Evolutionary conservation across 1,140 invertebrate species (phyloP), one percentile per base, ranked within the genome.

Genomic region (Drosophila truncata): DNA sequence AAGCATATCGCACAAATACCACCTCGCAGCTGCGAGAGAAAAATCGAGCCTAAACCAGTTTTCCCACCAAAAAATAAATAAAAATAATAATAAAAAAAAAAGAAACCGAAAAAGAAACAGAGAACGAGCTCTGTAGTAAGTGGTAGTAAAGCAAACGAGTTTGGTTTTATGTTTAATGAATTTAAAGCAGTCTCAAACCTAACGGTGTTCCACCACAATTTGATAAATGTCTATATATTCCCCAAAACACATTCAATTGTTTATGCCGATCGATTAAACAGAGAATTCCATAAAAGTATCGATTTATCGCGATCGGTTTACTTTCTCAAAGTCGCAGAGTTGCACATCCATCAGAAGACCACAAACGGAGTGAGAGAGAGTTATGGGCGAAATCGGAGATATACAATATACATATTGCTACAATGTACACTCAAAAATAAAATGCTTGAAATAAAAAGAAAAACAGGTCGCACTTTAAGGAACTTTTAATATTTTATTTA

Each of bases 141-240:
- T 60, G 73, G 71, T 77, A 77, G 50, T 57, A 83, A 82, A 78
- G 57, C 58, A 82, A 79, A 82, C 80, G 65, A 82, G 80, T 83
- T 82, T 82, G 44, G 42, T 61, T 67, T 65, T 29, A 61, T 59
- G 62, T 78, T 78, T 78, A 55, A 78, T 60, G 64, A 71, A 57
- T 55, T 74, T 75, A 69, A 65, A 67, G 46, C 59, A 69, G 75
- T 20, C 33, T 55, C 55, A 42, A 60, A 50, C 44, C 63, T 83
- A 75, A 75, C 78, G 78, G 78, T 78, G 78, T 78, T 49, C 29
- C 29, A 49, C 20, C 31, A 52, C 33, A 20, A 35, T 27, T 64
- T 54, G 16, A 31, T 50, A 29, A 37, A 35, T 35, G 2, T 33
- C 4, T 33, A 41, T 41, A 47, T 67, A 54, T 67, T 70, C 31